Conservation (phyloP, 2,888 invertebrate genomes). For the Nymphalis urticae region DNA sequence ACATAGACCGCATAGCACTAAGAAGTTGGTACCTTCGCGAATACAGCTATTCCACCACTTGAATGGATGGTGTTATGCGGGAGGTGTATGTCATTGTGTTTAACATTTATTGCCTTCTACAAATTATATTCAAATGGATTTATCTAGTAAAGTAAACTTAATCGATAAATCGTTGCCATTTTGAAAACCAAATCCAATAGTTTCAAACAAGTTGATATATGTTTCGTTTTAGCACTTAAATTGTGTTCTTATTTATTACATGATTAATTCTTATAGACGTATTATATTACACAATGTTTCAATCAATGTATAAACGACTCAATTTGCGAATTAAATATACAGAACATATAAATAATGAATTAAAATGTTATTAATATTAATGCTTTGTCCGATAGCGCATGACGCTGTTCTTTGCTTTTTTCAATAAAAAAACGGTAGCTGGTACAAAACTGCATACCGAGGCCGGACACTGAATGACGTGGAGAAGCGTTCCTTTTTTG, state of each 20-base stretch:
- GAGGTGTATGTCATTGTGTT: conserved; percentile 36
- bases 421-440: conserved; percentile 72
- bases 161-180: background rate
- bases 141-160: background rate
- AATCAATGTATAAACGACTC: conserved; percentile 61
- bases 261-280: background rate
- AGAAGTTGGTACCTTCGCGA: conserved; percentile 61
- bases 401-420: conserved; percentile 61
- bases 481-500: conserved; percentile 54
- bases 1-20: conserved; percentile 69
- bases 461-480: conserved; percentile 63
- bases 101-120: conserved; percentile 14
- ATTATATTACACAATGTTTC: conserved; percentile 41
- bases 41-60: conserved; percentile 74
- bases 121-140: conserved; percentile 10
- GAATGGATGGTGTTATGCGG: conserved; percentile 62
- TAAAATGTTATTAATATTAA: conserved; percentile 71
- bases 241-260: too few species aligned
- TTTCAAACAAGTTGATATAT: too few species aligned
- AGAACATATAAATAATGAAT: conserved; percentile 60
- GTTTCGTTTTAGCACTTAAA: too few species aligned
- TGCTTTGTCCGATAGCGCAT: conserved; percentile 63
- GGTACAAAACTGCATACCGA: conserved; percentile 63
- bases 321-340: conserved; percentile 63
- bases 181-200: too few species aligned